phyloP scores from a whole-genome alignment of 2,797 vertebrate genomes.

The Caiman crocodilus region DNA sequence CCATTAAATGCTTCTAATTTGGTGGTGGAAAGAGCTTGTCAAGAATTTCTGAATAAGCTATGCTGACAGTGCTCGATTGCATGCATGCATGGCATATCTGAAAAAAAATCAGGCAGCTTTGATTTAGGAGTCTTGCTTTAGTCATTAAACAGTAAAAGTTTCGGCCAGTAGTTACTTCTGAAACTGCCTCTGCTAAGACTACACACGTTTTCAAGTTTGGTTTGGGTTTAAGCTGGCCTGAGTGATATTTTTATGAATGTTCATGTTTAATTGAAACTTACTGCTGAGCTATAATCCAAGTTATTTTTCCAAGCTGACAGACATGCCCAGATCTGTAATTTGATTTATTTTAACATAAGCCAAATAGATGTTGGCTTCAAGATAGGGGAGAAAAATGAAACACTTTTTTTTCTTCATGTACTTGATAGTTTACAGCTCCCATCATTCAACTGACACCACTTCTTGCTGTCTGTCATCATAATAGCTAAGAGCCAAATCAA shows the following conservation, averaged over 20 bases:
- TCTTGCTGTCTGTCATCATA: background rate
- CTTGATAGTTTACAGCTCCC: conserved; percentile 19
- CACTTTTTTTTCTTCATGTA: conserved; percentile 13
- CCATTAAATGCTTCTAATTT: background rate
- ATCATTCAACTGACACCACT: accelerated
- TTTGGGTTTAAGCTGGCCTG: conserved; percentile 39
- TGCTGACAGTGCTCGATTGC: background rate
- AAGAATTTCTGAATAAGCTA: background rate
- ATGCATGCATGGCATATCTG: background rate
- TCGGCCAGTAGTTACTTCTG: conserved; percentile 4
- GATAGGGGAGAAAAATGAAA: conserved; percentile 14
- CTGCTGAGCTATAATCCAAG: conserved; percentile 44
- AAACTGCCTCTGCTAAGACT: conserved; percentile 31
- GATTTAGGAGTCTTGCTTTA: background rate
- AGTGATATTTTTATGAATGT: conserved; percentile 36
- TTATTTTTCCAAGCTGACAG: conserved; percentile 64
- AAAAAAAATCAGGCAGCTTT: background rate
- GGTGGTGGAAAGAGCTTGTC: background rate
- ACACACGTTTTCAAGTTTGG: background rate
- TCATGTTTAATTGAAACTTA: conserved; percentile 69
- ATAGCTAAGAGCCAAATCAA: background rate
- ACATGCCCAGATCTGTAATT: conserved; percentile 48
- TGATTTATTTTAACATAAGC: conserved; percentile 54
- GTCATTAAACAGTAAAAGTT: background rate
- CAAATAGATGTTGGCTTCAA: conserved; percentile 58